phyloP scores from a whole-genome alignment of 2,888 invertebrate species.

The Machimus atricapillus region DNA sequence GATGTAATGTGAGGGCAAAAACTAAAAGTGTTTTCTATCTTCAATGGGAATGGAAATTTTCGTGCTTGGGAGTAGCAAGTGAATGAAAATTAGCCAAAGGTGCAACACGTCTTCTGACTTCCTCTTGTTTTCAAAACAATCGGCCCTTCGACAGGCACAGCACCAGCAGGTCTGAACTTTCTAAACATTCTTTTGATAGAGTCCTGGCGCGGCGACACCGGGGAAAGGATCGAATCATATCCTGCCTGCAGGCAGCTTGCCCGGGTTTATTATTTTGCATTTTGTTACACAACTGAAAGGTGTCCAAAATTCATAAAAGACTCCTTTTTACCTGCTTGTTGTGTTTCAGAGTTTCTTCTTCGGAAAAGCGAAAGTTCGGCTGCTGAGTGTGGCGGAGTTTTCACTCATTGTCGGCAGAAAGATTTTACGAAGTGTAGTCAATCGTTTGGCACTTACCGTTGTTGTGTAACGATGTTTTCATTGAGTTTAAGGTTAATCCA shows the following conservation, averaged over 20 bases:
- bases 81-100: conserved; percentile 11
- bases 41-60: background rate
- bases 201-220: background rate
- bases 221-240: background rate
- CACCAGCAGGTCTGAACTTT: conserved; percentile 36
- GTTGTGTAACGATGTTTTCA: background rate
- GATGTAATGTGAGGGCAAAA: background rate
- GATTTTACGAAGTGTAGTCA: background rate
- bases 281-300: conserved; percentile 13
- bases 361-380: background rate
- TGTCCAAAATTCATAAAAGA: background rate
- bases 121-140: background rate
- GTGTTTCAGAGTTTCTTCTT: background rate
- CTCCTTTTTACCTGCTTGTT: background rate
- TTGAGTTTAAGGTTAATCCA: conserved; percentile 33
- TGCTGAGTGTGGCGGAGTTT: background rate
- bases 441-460: conserved; percentile 20
- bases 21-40: background rate
- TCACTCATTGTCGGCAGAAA: background rate
- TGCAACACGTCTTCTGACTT: conserved; percentile 2
- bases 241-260: background rate
- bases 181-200: conserved; percentile 31
- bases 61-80: background rate
- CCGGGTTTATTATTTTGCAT: conserved; percentile 35
- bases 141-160: background rate